phyloP scores from a whole-genome alignment of 2,113 vertebrate genomes.

The Felis catus region DNA sequence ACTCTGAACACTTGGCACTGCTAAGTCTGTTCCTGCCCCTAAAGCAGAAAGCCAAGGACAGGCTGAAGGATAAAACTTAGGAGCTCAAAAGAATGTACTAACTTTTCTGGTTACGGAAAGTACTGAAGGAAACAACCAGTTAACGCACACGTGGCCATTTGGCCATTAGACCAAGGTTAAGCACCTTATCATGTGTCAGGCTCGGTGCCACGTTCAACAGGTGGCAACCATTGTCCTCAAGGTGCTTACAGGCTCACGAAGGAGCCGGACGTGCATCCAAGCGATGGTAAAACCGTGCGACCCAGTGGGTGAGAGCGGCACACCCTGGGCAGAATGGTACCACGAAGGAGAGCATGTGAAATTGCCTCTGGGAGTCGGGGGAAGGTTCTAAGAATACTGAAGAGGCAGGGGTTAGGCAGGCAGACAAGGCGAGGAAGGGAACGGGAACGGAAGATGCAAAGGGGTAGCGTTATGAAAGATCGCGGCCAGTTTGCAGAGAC shows the following conservation, averaged over 20 bases:
- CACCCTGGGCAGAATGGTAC: neutral
- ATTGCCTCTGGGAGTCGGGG: neutral
- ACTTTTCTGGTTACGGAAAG: neutral
- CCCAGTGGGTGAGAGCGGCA: neutral
- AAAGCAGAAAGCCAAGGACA: neutral
- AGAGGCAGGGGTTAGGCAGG: neutral
- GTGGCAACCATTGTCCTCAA: neutral
- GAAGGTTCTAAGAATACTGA: neutral
- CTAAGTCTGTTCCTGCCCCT: neutral
- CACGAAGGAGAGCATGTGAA: neutral
- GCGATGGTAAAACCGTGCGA: neutral
- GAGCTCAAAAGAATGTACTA: neutral
- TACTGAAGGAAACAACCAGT: neutral
- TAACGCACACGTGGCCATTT: neutral
- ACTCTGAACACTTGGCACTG: neutral
- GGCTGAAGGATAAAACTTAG: neutral
- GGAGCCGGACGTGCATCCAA: neutral
- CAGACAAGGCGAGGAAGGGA: neutral
- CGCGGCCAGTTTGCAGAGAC: neutral
- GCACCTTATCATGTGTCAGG: neutral
- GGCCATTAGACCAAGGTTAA: neutral
- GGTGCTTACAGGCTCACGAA: neutral
- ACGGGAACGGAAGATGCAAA: neutral
- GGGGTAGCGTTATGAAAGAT: neutral
- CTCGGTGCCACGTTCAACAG: neutral